phyloP scores from a whole-genome alignment of 2,888 invertebrate species.

The Selenia dentaria region DNA sequence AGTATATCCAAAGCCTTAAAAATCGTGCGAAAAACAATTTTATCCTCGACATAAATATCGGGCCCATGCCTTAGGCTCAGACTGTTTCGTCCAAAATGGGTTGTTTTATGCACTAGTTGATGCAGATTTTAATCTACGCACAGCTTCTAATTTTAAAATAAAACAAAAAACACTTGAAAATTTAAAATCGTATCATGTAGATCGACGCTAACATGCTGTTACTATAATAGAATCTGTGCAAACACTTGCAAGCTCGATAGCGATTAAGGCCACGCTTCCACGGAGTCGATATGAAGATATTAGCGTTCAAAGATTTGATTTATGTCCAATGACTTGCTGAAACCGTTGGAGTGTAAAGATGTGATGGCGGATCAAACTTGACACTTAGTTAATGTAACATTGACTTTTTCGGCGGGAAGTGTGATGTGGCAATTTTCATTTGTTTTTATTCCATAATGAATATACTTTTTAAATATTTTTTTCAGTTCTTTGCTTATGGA shows the following conservation, averaged over 20 bases:
- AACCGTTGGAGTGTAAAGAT: slow-evolving; percentile 14
- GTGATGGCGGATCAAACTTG: slow-evolving; percentile 5
- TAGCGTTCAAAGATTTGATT: slow-evolving; percentile 21
- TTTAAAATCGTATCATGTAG: not conserved
- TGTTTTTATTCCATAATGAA: too few species aligned
- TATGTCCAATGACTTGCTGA: slow-evolving; percentile 23
- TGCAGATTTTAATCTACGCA: too few species aligned
- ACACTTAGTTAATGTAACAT: slow-evolving; percentile 8
- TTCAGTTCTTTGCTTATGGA: too few species aligned
- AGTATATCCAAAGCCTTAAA: too few species aligned
- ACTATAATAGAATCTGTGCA: not conserved
- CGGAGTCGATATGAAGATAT: slow-evolving; percentile 23
- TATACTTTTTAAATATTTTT: too few species aligned
- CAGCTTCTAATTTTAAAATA: too few species aligned
- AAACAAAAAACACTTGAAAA: too few species aligned
- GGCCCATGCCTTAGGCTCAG: too few species aligned
- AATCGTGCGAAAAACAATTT: too few species aligned
- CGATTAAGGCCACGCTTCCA: slow-evolving; percentile 20
- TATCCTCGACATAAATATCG: too few species aligned
- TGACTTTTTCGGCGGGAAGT: not conserved
- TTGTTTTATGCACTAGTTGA: too few species aligned
- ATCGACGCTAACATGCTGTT: not conserved
- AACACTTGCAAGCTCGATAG: slow-evolving; percentile 6
- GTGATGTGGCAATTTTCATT: not conserved
- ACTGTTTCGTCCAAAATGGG: too few species aligned